Evolutionary conservation across 2,113 vertebrate species (phyloP).

Genomic region (Spea bombifrons): DNA sequence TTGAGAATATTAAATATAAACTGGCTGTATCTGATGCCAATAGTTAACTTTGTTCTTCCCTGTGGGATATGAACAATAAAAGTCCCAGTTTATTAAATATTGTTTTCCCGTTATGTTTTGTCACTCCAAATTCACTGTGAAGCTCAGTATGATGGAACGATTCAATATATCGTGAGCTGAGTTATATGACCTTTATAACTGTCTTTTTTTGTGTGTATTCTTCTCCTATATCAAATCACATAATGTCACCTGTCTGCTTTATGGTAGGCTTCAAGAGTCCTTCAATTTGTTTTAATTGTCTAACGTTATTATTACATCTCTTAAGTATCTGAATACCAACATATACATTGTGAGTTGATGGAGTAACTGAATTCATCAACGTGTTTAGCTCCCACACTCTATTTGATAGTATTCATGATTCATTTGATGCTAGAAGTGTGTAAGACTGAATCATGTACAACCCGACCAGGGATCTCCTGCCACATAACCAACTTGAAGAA

Average conservation of each 20-base stretch:
- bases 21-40: conserved; percentile 34
- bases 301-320: too few species aligned
- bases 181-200: conserved; percentile 55
- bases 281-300: too few species aligned
- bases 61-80: conserved; percentile 55
- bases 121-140: conserved; percentile 60
- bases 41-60: conserved; percentile 50
- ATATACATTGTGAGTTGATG: too few species aligned
- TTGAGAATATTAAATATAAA: conserved; percentile 36
- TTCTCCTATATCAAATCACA: conserved; percentile 33
- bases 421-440: too few species aligned
- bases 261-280: neutral
- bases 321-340: too few species aligned
- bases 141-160: conserved; percentile 63
- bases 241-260: conserved; percentile 22
- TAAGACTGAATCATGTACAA: too few species aligned
- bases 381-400: too few species aligned
- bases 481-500: too few species aligned
- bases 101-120: conserved; percentile 53
- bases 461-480: too few species aligned
- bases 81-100: conserved; percentile 51
- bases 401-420: too few species aligned
- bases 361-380: too few species aligned
- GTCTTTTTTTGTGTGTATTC: conserved; percentile 27
- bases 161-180: conserved; percentile 60